Conservation (phyloP, 2,113 vertebrate genomes). For the Lynx canadensis region DNA sequence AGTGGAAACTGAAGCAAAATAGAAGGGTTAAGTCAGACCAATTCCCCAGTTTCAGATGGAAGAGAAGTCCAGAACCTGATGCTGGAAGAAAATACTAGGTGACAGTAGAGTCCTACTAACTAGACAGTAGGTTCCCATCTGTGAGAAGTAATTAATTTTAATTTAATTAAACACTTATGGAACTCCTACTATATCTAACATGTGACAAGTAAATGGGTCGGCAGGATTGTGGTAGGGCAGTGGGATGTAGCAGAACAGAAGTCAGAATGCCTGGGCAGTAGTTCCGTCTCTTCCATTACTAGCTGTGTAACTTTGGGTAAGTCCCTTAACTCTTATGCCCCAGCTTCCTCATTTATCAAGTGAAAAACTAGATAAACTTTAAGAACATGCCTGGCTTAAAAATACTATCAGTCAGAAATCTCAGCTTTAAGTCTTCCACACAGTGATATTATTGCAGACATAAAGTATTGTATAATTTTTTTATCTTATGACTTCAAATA, state of each 20-base stretch:
- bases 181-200: neutral
- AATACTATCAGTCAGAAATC: neutral
- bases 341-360: constrained; percentile 34
- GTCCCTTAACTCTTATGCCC: neutral
- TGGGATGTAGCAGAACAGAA: neutral
- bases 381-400: neutral
- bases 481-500: constrained; percentile 31
- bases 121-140: neutral
- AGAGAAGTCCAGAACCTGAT: neutral
- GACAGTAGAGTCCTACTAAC: neutral
- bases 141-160: constrained; percentile 17
- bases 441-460: neutral
- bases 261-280: neutral
- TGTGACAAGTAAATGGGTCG: neutral
- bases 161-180: neutral
- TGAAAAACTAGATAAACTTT: constrained; percentile 48
- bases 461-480: neutral
- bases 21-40: neutral
- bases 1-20: constrained; percentile 27
- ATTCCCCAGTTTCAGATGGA: neutral
- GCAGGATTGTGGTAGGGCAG: neutral
- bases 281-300: neutral
- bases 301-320: constrained; percentile 26
- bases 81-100: neutral
- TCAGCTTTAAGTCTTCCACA: constrained; percentile 31